These are phyloP conservation scores for Siniperca chuatsi DNA, from an alignment of 2,113 vertebrate genomes.

Conservation along the genomic window DNA sequence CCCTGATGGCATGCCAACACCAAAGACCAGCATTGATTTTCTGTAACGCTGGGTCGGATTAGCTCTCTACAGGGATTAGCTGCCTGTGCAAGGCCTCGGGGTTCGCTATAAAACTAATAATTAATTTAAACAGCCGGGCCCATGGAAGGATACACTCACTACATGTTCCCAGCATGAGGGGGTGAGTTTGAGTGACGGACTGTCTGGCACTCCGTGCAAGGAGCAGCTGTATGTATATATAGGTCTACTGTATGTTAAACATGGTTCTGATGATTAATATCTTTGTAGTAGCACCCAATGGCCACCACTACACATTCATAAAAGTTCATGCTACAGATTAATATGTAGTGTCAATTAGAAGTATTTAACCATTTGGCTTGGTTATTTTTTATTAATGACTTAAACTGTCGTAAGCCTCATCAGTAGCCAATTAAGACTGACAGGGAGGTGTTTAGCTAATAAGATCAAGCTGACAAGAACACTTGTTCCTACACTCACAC, in stretches of 20 bases:
- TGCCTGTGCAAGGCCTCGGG: conserved; percentile 87
- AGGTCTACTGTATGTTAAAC: conserved; percentile 41
- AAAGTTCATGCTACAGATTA: neutral
- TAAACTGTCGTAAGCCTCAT: conserved; percentile 11
- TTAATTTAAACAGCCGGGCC: conserved; percentile 88
- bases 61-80: conserved; percentile 89
- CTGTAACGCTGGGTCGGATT: conserved; percentile 88
- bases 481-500: neutral
- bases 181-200: conserved; percentile 75
- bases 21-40: conserved; percentile 90
- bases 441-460: conserved; percentile 27
- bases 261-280: conserved; percentile 23
- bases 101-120: conserved; percentile 90
- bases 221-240: conserved; percentile 51
- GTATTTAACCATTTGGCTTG: conserved; percentile 9
- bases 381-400: conserved; percentile 2
- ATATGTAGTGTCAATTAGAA: conserved; percentile 11
- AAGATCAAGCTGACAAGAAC: conserved; percentile 21
- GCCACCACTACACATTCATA: neutral
- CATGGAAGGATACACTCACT: conserved; percentile 83
- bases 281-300: conserved; percentile 2
- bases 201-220: conserved; percentile 58
- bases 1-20: conserved; percentile 85
- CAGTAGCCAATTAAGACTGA: conserved; percentile 21
- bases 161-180: conserved; percentile 69